These are phyloP conservation scores for Drosophila prosaltans DNA, from an alignment of 1,140 invertebrate genomes.

Conservation along the genomic window DNA sequence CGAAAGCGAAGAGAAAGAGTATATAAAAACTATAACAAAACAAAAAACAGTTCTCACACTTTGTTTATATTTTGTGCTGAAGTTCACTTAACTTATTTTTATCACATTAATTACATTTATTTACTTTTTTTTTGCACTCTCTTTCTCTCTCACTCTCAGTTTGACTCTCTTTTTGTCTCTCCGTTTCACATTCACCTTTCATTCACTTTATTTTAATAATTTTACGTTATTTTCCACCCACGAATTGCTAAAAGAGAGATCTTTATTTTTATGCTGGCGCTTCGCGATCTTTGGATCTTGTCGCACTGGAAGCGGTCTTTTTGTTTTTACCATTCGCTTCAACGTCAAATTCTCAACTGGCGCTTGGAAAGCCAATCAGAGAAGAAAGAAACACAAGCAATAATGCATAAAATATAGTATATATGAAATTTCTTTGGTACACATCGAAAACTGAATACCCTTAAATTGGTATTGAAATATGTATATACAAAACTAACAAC, in stretches of 20 bases:
- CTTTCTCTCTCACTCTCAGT: slow-evolving; percentile 6
- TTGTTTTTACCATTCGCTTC: slow-evolving; percentile 48
- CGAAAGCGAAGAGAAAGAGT: slow-evolving; percentile 33
- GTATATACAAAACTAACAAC: too few relatives aligned
- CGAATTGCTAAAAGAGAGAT: slow-evolving; percentile 13
- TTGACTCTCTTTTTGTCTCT: slow-evolving; percentile 23
- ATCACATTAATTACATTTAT: slow-evolving; percentile 14
- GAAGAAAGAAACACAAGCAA: slow-evolving; percentile 62
- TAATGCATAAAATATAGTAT: slow-evolving; percentile 20
- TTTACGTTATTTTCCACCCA: slow-evolving; percentile 21
- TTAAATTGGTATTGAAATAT: background rate
- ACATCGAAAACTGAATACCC: slow-evolving; percentile 12
- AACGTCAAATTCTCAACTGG: slow-evolving; percentile 56
- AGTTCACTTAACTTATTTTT: slow-evolving; percentile 5
- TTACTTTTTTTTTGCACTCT: slow-evolving; percentile 1
- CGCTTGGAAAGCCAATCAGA: slow-evolving; percentile 62
- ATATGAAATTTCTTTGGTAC: background rate
- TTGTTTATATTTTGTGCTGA: slow-evolving; percentile 26
- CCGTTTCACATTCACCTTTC: slow-evolving; percentile 21
- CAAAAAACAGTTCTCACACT: slow-evolving; percentile 10
- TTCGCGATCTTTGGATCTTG: slow-evolving; percentile 23
- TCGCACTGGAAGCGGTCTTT: slow-evolving; percentile 48
- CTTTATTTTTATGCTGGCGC: slow-evolving; percentile 2
- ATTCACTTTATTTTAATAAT: slow-evolving; percentile 42
- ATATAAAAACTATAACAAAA: slow-evolving; percentile 35